Evolutionary conservation across 2,888 invertebrate genomes (phyloP).

Genomic region (Dastarcus helophoroides): DNA sequence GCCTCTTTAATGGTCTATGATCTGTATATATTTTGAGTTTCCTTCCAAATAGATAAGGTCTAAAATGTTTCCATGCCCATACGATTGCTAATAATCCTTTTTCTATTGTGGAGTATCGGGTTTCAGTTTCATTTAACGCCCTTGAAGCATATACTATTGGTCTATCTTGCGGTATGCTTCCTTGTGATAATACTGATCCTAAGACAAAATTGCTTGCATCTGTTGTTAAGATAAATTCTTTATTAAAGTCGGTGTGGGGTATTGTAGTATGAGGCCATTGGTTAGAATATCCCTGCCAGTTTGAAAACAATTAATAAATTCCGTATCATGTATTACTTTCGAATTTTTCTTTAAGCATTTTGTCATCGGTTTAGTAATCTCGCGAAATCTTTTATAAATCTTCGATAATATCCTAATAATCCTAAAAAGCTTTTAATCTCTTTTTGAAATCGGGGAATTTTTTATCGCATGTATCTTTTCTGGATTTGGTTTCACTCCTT

Average conservation of each 20-base stretch:
- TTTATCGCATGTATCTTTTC: slow-evolving; percentile 7
- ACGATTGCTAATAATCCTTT: too few species aligned
- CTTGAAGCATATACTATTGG: too few species aligned
- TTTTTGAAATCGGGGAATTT: slow-evolving; percentile 9
- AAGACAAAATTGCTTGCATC: slow-evolving; percentile 13
- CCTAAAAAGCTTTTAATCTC: slow-evolving; percentile 8
- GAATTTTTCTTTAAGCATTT: slow-evolving; percentile 10
- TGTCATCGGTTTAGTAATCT: slow-evolving; percentile 13
- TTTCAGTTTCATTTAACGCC: slow-evolving; percentile 10
- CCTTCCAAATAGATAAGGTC: too few species aligned
- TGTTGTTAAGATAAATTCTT: slow-evolving; percentile 13
- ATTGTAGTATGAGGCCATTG: slow-evolving; percentile 12
- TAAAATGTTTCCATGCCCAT: too few species aligned
- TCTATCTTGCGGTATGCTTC: slow-evolving; percentile 7
- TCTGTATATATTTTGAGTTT: too few species aligned
- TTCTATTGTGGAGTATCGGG: slow-evolving; percentile 7
- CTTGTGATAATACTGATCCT: slow-evolving; percentile 11
- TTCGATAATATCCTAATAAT: slow-evolving; percentile 8
- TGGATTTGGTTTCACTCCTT: slow-evolving; percentile 11
- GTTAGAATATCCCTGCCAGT: slow-evolving; percentile 7
- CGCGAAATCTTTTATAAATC: slow-evolving; percentile 11
- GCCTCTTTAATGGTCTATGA: slow-evolving; percentile 5
- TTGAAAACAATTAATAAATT: slow-evolving; percentile 8
- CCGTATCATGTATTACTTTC: slow-evolving; percentile 3
- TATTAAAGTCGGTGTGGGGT: slow-evolving; percentile 13